These are phyloP conservation scores for Orthochromis malagaraziensis DNA, from an alignment of 2,113 vertebrate genomes.

Conservation along the genomic window DNA sequence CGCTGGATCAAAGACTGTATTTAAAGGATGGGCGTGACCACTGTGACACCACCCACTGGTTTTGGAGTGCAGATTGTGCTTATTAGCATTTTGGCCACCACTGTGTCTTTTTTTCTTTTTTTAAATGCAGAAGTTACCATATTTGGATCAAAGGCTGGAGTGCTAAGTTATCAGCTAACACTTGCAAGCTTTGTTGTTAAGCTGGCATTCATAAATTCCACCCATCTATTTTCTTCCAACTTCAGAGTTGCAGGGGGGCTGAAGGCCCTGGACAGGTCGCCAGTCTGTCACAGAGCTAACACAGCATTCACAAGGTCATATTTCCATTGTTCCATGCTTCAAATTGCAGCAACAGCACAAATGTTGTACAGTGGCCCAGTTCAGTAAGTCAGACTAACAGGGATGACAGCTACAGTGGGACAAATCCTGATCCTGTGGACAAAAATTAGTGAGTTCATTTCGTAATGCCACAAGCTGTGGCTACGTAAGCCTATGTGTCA, in stretches of 20 bases:
- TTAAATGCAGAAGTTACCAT: background rate
- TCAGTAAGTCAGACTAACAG: background rate
- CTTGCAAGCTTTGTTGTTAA: background rate
- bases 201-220: background rate
- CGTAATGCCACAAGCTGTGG: background rate
- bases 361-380: background rate
- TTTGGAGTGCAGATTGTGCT: background rate
- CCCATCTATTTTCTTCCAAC: background rate
- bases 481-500: background rate
- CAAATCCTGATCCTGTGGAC: background rate
- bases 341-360: background rate
- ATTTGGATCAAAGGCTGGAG: background rate
- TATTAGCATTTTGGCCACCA: background rate
- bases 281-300: background rate
- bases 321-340: background rate
- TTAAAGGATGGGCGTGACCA: background rate
- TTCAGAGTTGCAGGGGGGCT: background rate
- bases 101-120: background rate
- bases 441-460: background rate
- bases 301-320: background rate
- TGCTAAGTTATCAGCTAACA: background rate
- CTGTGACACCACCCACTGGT: background rate
- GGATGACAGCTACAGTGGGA: background rate
- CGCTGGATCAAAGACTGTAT: background rate
- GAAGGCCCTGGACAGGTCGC: background rate